Base-by-base conservation (phyloP, 2,888 invertebrate genomes). In the Pammene fasciana region DNA sequence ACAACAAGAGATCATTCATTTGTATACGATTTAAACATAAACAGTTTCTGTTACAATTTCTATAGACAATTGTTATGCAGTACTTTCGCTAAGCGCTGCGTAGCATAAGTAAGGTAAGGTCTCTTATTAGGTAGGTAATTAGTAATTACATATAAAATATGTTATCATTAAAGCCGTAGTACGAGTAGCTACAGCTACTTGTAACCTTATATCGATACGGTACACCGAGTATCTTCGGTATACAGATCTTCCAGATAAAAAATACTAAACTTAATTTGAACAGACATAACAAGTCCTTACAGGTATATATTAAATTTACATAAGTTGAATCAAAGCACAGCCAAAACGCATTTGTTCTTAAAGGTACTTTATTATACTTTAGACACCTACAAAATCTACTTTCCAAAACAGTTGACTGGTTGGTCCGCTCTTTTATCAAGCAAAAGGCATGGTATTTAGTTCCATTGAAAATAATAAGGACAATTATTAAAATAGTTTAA, bases 341-440 rank as follows among this genome's bases (percentile, higher is more conserved):
- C 89, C 90, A 84, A 88, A 86, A 87, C 82, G 82, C 82, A 78
- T 85, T 83, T 78, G 76, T 78, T 83, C 85, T 88, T 87, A 75
- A 80, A 76, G 73, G 75, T 83, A 86, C 75, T 79, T 79, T 80
- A 81, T 79, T 72, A 74, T 73, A 75, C 73, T 73, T 84, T 82
- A 82, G 76, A 81, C 45, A 67, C 54, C 57, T 84, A 86, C 83
- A 88, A 88, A 86, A 84, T 81, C 84, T 86, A 87, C 81, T 78
- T 82, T 84, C 80, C 81, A 86, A 87, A 88, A 90, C 84, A 86
- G 85, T 88, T 88, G 90, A 89, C 88, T 84, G 89, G 62, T 91
- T 92, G 92, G 92, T 92, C 92, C 92, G 83, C 89, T 84, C 75
- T 82, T 82, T 85, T 85, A 86, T 82, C 80, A 90, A 91, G 91